Evolutionary conservation across 2,113 vertebrate genomes (phyloP).

Genomic region (Cervus canadensis): DNA sequence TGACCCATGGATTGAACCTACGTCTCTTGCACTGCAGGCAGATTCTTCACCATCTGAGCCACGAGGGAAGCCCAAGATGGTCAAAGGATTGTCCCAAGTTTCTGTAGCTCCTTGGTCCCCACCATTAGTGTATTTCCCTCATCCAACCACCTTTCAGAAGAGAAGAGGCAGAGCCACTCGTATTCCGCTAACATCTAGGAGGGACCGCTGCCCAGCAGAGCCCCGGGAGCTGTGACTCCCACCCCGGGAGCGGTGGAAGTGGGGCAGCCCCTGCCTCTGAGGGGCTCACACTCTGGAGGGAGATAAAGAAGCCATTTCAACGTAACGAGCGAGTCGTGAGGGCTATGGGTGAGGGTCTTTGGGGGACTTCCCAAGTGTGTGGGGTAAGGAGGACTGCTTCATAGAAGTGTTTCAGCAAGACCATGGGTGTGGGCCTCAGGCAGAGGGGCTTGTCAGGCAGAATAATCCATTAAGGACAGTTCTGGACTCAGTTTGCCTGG

Average conservation of each 20-base stretch:
- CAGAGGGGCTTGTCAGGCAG: neutral
- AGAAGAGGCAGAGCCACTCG: neutral
- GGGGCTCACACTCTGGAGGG: neutral
- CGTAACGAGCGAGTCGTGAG: neutral
- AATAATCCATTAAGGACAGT: neutral
- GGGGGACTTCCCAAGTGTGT: neutral
- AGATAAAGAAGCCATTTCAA: neutral
- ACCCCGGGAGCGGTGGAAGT: neutral
- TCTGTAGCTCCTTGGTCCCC: neutral
- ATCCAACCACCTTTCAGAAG: neutral
- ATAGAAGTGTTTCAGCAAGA: neutral
- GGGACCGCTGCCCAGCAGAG: neutral
- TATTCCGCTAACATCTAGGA: neutral
- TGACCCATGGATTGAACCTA: neutral
- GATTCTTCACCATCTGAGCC: neutral
- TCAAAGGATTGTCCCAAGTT: neutral
- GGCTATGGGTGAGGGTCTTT: neutral
- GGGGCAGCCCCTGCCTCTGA: neutral
- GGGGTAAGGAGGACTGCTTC: neutral
- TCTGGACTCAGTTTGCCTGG: neutral
- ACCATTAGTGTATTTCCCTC: neutral
- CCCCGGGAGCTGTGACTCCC: neutral
- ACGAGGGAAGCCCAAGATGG: neutral
- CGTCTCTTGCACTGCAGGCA: neutral
- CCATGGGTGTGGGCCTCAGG: neutral